These are phyloP conservation scores for Dinothrombium tinctorium DNA, from an alignment of 1,140 invertebrate genomes.

Conservation along the genomic window DNA sequence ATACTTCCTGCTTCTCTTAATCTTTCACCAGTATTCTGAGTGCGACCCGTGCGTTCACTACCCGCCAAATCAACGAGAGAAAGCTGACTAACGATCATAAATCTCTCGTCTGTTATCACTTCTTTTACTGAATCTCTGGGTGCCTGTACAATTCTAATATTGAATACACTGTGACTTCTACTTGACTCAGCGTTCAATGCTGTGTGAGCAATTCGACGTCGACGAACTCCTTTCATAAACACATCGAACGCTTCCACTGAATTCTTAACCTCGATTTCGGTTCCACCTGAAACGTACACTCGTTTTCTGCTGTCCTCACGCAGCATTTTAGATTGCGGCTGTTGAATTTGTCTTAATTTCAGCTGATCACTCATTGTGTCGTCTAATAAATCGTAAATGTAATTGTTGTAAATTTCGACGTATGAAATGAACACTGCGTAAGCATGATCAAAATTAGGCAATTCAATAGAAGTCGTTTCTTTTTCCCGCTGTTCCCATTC, in stretches of 20 bases:
- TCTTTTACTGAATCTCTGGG: constrained; percentile 40
- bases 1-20: constrained; percentile 52
- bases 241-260: constrained; percentile 74
- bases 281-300: constrained; percentile 72
- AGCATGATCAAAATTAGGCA: constrained; percentile 49
- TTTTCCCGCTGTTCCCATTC: constrained; percentile 19
- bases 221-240: constrained; percentile 50
- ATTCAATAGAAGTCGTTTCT: constrained; percentile 34
- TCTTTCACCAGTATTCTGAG: constrained; percentile 49
- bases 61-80: constrained; percentile 86
- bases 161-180: constrained; percentile 80
- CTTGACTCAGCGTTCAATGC: constrained; percentile 71
- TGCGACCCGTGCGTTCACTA: constrained; percentile 63
- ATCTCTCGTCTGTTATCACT: constrained; percentile 26
- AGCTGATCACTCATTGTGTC: constrained; percentile 32
- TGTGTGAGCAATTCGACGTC: constrained; percentile 65
- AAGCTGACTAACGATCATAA: constrained; percentile 43
- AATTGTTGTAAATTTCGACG: constrained; percentile 94
- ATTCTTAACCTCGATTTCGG: constrained; percentile 68
- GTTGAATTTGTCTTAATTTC: constrained; percentile 12
- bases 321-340: constrained; percentile 37
- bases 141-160: constrained; percentile 63
- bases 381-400: constrained; percentile 75
- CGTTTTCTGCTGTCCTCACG: constrained; percentile 51
- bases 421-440: constrained; percentile 87